phyloP scores from a whole-genome alignment of 2,888 invertebrate species.

The Leistus spinibarbis region DNA sequence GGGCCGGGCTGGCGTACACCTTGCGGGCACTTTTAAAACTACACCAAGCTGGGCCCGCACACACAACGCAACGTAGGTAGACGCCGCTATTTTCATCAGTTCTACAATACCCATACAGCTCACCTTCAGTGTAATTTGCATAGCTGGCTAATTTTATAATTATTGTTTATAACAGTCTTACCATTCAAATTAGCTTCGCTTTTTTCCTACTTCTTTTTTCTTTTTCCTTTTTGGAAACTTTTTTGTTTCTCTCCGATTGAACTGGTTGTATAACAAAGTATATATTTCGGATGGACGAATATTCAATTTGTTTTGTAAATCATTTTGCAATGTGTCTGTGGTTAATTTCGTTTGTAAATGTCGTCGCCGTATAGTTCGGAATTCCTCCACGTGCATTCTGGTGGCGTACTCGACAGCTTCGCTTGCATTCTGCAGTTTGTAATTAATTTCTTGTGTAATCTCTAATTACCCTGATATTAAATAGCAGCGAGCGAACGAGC shows the following conservation, averaged over 20 bases:
- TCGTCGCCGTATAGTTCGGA: not conserved
- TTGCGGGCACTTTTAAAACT: not conserved
- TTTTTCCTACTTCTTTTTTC: not conserved
- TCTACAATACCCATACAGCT: constrained; percentile 7
- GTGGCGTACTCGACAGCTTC: not conserved
- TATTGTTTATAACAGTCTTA: not conserved
- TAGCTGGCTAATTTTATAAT: not conserved
- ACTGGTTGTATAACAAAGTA: too few species aligned
- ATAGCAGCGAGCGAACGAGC: not conserved
- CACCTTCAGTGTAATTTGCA: not conserved
- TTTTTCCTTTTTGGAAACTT: too few species aligned
- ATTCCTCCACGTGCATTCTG: not conserved
- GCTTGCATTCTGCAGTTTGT: not conserved
- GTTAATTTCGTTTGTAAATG: too few species aligned
- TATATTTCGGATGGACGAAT: too few species aligned
- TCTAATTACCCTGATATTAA: not conserved
- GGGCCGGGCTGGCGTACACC: constrained; percentile 12
- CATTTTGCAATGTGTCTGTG: too few species aligned
- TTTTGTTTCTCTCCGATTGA: too few species aligned
- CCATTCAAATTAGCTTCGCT: not conserved
- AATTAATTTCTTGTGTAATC: not conserved
- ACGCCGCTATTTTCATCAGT: not conserved
- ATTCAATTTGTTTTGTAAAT: too few species aligned
- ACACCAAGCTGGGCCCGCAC: not conserved
- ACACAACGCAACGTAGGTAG: not conserved